Conservation (phyloP, 2,113 vertebrate species). For the human (Homo sapiens) region GRCh38 chr17:74225001-74225500, state of each 20-base stretch:
- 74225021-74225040: not conserved
- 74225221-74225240: not conserved
- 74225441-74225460: not conserved
- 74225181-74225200: not conserved
- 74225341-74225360: not conserved
- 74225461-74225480: no score
- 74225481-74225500: not conserved
- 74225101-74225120: not conserved
- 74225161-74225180: not conserved
- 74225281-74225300: no score
- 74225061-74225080: not conserved
- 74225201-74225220: not conserved
- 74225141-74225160: not conserved
- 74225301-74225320: not conserved
- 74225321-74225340: fast-evolving
- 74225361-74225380: not conserved
- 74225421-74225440: not conserved
- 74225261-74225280: not conserved
- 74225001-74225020: no score
- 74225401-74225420: not conserved
- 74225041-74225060: not conserved
- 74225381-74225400: not conserved
- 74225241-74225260: not conserved
- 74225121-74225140: not conserved
- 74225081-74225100: fast-evolving